Percentiles rank a stretch among this genome's conserved stretches.
phyloP scores from a whole-genome alignment of 2,888 invertebrate species.

The Rapana venosa region DNA sequence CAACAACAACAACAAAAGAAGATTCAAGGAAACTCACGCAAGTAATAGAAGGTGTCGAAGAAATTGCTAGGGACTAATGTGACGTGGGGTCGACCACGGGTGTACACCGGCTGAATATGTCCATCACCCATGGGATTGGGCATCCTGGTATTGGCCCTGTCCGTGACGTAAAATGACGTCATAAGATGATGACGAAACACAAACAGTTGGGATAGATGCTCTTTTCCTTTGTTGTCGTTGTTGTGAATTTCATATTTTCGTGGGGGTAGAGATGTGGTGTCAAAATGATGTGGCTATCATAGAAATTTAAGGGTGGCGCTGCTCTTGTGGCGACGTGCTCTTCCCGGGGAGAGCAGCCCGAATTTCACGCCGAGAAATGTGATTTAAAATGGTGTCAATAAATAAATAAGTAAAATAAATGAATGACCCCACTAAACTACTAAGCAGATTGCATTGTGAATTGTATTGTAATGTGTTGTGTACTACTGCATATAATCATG shows the following conservation, averaged over 20 bases:
- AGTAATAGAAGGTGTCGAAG: constrained; percentile 6
- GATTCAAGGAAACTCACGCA: not conserved
- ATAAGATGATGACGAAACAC: not conserved
- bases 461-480: too few relatives aligned
- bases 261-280: too few relatives aligned
- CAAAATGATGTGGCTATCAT: too few relatives aligned
- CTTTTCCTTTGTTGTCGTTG: too few relatives aligned
- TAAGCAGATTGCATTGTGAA: too few relatives aligned
- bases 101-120: constrained; percentile 17
- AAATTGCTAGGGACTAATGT: not conserved
- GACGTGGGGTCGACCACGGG: not conserved
- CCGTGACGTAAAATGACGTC: not conserved
- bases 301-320: not conserved
- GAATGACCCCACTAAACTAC: too few relatives aligned
- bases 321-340: too few relatives aligned
- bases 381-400: not conserved
- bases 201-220: not conserved
- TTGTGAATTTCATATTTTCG: not conserved
- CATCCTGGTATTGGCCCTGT: not conserved
- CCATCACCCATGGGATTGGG: constrained; percentile 25
- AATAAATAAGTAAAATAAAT: not conserved
- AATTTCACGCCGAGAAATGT: too few relatives aligned
- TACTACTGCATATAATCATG: not conserved
- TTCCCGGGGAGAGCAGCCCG: too few relatives aligned
- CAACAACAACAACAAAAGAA: not conserved